Base-by-base conservation (phyloP, 2,888 invertebrate genomes). In the Clistopyga incitator region DNA sequence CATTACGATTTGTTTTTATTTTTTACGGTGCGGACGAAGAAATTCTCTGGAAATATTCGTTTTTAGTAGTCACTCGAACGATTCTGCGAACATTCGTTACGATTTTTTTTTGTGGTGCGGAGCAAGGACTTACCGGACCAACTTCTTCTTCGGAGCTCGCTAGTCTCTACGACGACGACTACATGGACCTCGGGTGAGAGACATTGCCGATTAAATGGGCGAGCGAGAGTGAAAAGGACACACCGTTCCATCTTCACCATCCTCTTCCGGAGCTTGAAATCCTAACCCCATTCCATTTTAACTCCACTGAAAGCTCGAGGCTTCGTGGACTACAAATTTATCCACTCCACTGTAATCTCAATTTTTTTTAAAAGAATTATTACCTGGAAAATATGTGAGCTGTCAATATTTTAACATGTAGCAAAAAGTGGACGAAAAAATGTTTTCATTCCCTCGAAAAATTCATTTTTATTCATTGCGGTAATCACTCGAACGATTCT, bases 41-140 rank as follows among this genome's bases (percentile, higher is more conserved):
- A n/a, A n/a, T n/a, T n/a, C n/a, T n/a, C n/a, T n/a, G n/a, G n/a
- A n/a, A n/a, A n/a, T n/a, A n/a, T n/a, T n/a, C n/a, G n/a, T n/a
- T n/a, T n/a, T n/a, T n/a, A n/a, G n/a, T n/a, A n/a, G n/a, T n/a
- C n/a, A n/a, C n/a, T n/a, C n/a, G n/a, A n/a, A n/a, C n/a, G n/a
- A n/a, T n/a, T n/a, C n/a, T n/a, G n/a, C n/a, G n/a, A n/a, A n/a
- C n/a, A n/a, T n/a, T n/a, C n/a, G n/a, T n/a, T n/a, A n/a, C n/a
- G n/a, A n/a, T n/a, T n/a, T n/a, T n/a, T n/a, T n/a, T n/a, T n/a
- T n/a, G n/a, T n/a, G n/a, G n/a, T n/a, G n/a, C n/a, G n/a, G n/a
- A n/a, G n/a, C n/a, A n/a, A n/a, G n/a, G n/a, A 77, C 76, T 83
- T 83, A 80, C 80, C 77, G 83, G 76, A 67, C 29, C 67, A 83